Evolutionary conservation across 2,113 vertebrate species (phyloP).

Genomic region (Salvelinus namaycush): DNA sequence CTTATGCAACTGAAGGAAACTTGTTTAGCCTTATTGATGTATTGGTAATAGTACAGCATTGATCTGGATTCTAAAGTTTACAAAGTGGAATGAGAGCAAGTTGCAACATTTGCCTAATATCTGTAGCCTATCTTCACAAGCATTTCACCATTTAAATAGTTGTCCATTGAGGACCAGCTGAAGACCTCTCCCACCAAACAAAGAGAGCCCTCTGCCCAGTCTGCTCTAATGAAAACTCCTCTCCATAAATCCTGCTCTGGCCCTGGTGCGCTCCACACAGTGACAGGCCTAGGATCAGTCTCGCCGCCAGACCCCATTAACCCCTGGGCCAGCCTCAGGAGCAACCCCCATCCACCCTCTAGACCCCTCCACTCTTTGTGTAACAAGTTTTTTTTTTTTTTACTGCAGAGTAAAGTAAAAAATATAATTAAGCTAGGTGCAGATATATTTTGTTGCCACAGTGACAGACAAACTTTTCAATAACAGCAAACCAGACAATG

Average conservation of each 20-base stretch:
- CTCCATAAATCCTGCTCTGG: constrained; percentile 33
- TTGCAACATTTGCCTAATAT: neutral
- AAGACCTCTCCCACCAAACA: constrained; percentile 14
- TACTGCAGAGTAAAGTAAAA: no score
- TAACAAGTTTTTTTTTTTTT: constrained; percentile 15
- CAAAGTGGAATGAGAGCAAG: neutral
- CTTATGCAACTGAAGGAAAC: neutral
- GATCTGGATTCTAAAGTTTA: neutral
- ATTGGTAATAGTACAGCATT: neutral
- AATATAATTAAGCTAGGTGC: no score
- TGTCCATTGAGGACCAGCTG: constrained; percentile 4
- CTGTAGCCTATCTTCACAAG: neutral
- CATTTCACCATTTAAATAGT: neutral
- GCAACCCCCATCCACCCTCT: constrained; percentile 1
- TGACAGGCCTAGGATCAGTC: constrained; percentile 37
- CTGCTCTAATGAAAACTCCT: constrained; percentile 26
- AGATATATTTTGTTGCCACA: no score
- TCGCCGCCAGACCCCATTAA: constrained; percentile 49
- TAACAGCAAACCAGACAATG: neutral
- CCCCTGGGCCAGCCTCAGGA: constrained; percentile 20
- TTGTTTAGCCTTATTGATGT: neutral
- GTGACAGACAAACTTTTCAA: neutral
- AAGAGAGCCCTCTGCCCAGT: constrained; percentile 6
- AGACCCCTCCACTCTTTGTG: neutral
- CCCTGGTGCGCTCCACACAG: constrained; percentile 22